Percentiles rank a stretch among this genome's conserved stretches.
Conservation (phyloP, 2,888 invertebrate genomes). For the Chirona hameri region DNA sequence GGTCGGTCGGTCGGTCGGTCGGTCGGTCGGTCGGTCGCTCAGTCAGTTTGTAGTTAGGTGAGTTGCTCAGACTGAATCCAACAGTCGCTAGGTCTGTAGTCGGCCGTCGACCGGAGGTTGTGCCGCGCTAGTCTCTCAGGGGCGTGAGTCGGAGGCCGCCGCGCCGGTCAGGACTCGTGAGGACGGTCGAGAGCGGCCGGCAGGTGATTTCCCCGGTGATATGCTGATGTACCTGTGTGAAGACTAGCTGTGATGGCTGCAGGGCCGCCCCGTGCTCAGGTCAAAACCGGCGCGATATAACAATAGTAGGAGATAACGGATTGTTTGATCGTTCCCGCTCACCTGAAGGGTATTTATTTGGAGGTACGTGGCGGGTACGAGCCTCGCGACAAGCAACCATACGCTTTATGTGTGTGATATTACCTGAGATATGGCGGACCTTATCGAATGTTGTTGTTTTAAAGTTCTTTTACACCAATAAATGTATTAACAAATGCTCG, state of each 20-base stretch:
- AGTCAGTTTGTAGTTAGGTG: too few relatives aligned
- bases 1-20: too few relatives aligned
- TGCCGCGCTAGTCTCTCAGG: too few relatives aligned
- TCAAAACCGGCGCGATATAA: neutral
- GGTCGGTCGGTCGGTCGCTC: too few relatives aligned
- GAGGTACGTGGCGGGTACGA: neutral
- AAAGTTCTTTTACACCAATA: neutral
- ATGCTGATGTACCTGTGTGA: neutral
- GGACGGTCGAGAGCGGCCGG: too few relatives aligned
- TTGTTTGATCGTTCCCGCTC: conserved; percentile 5
- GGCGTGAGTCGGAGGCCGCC: too few relatives aligned
- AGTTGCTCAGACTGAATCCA: too few relatives aligned
- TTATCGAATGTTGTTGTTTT: conserved; percentile 6
- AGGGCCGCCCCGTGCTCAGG: neutral
- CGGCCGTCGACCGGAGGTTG: too few relatives aligned
- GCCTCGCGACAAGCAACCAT: neutral
- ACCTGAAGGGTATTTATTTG: neutral
- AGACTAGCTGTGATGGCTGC: neutral
- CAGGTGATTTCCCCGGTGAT: too few relatives aligned
- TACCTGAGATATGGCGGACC: neutral
- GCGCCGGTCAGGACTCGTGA: too few relatives aligned
- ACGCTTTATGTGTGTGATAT: conserved; percentile 26
- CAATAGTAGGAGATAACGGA: neutral
- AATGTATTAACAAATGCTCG: neutral
- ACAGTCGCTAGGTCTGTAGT: too few relatives aligned